These are phyloP conservation scores for Parauchenoglanis ngamensis DNA, from an alignment of 2,797 vertebrate genomes.

Conservation along the genomic window DNA sequence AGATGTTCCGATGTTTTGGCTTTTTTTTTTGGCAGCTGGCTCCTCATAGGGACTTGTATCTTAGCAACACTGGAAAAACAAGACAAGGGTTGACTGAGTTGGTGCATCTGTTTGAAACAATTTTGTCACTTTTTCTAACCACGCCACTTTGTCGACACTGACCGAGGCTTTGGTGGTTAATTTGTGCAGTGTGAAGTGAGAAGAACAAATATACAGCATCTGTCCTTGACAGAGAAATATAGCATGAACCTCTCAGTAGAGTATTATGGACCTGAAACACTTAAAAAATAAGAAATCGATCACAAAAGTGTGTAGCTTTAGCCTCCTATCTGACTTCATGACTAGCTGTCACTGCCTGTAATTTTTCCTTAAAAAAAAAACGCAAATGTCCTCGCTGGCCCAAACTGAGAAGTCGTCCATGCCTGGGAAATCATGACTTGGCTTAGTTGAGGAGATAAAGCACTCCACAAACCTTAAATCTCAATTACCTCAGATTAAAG, in stretches of 20 bases:
- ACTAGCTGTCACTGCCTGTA: not conserved
- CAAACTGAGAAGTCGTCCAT: not conserved
- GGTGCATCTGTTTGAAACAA: conserved; percentile 40
- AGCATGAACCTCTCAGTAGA: not conserved
- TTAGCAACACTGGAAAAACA: conserved; percentile 66
- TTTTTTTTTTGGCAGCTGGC: conserved; percentile 59
- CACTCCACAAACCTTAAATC: not conserved
- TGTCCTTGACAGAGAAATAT: not conserved
- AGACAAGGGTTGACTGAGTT: conserved; percentile 46
- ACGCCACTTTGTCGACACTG: not conserved
- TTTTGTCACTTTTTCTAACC: conserved; percentile 19
- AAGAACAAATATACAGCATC: not conserved
- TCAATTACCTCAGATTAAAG: not conserved
- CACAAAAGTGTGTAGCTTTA: not conserved
- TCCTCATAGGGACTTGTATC: conserved; percentile 65
- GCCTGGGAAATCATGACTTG: not conserved
- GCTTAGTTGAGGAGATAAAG: not conserved
- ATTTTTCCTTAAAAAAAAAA: not conserved
- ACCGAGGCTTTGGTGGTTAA: not conserved
- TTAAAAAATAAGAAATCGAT: not conserved
- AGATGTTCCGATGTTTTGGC: conserved; percentile 64
- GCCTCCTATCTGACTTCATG: not conserved
- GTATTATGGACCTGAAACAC: not conserved
- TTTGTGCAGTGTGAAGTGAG: not conserved
- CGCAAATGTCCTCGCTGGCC: not conserved